These are phyloP conservation scores for Zeugodacus cucurbitae DNA, from an alignment of 1,140 invertebrate genomes.

Conservation along the genomic window DNA sequence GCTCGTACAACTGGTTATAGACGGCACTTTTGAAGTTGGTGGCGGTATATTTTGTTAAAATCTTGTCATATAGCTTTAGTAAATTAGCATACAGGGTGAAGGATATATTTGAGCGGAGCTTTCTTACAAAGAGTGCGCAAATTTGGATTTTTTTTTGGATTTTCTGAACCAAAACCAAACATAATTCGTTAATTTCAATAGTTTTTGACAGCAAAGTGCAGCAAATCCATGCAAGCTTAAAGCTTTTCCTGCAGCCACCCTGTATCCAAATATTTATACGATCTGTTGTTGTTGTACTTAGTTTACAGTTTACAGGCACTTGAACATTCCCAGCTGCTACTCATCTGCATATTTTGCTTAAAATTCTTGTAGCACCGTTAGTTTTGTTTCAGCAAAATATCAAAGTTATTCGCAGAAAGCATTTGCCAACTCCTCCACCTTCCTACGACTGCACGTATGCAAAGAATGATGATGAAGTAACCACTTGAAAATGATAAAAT, in stretches of 20 bases:
- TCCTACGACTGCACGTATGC: background rate
- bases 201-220: too few species aligned
- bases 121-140: background rate
- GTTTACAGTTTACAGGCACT: background rate
- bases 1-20: background rate
- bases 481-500: slow-evolving; percentile 18
- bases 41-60: background rate
- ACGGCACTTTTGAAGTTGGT: background rate
- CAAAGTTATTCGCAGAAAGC: background rate
- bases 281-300: background rate
- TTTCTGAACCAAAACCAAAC: too few species aligned
- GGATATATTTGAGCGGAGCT: background rate
- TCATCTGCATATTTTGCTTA: background rate
- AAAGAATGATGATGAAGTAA: slow-evolving; percentile 28
- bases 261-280: background rate
- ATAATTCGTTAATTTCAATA: too few species aligned
- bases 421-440: background rate
- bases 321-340: background rate
- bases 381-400: slow-evolving; percentile 4
- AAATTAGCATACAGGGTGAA: background rate
- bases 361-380: background rate
- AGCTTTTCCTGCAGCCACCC: background rate
- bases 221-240: too few species aligned
- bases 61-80: background rate
- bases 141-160: too few species aligned